Evolutionary conservation across 2,113 vertebrate species (phyloP).

Genomic region (Orcinus orca): DNA sequence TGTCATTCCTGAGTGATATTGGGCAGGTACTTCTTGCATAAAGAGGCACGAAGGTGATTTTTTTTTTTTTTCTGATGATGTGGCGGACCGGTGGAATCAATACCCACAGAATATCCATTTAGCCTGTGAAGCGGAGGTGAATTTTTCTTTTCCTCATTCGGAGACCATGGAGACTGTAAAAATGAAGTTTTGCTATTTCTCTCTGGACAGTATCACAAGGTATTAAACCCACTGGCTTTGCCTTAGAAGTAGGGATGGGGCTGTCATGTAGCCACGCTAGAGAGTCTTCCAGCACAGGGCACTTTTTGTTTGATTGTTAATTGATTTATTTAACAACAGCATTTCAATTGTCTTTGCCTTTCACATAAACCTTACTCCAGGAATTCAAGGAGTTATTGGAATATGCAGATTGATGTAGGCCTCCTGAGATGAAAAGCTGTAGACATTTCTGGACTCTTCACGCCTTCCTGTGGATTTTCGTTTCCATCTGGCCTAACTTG

Average conservation of each 20-base stretch:
- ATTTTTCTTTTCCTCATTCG: conserved; percentile 61
- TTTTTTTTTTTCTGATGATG: conserved; percentile 70
- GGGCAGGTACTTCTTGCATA: conserved; percentile 66
- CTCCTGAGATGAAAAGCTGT: neutral
- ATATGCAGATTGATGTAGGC: neutral
- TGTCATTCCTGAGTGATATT: conserved; percentile 60
- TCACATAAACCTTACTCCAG: neutral
- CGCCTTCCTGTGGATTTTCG: neutral
- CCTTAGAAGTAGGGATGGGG: neutral
- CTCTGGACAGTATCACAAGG: conserved; percentile 36
- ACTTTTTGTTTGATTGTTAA: neutral
- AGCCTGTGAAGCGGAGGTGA: conserved; percentile 71
- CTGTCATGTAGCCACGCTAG: neutral
- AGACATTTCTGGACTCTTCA: neutral
- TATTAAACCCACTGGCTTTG: neutral
- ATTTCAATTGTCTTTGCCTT: neutral
- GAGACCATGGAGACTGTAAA: conserved; percentile 67
- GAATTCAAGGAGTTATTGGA: neutral
- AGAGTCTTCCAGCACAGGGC: neutral
- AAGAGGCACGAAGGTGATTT: conserved; percentile 65
- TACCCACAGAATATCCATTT: conserved; percentile 76
- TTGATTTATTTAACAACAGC: neutral
- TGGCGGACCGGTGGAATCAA: conserved; percentile 65
- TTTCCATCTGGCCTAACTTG: neutral
- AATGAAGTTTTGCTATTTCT: conserved; percentile 51